Conservation (phyloP, 2,113 vertebrate genomes). For the Rattus rattus region DNA sequence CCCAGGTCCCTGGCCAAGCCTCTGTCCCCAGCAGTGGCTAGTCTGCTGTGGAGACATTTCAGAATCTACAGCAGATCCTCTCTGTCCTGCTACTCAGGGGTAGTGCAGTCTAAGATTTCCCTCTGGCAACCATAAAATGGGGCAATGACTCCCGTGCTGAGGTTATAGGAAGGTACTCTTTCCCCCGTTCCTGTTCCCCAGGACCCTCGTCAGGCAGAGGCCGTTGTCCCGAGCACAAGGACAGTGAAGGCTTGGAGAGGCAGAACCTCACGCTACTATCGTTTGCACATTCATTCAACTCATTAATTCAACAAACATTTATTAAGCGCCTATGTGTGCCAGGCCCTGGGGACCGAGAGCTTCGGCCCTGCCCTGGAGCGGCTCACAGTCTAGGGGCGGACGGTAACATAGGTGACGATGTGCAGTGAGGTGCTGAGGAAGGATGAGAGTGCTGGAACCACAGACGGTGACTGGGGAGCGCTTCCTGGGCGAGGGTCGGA, state of each 20-base stretch:
- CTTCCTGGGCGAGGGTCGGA: background rate
- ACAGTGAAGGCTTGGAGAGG: background rate
- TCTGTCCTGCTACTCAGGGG: background rate
- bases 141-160: no score
- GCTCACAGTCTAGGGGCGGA: slow-evolving; percentile 65
- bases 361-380: slow-evolving; percentile 53
- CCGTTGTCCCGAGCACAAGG: background rate
- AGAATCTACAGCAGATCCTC: background rate
- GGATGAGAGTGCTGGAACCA: slow-evolving; percentile 44
- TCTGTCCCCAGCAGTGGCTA: background rate
- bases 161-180: no score
- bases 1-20: background rate
- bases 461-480: background rate
- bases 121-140: background rate
- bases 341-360: slow-evolving; percentile 54
- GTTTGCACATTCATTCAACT: background rate
- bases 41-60: background rate
- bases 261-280: background rate
- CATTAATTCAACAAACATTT: slow-evolving; percentile 73
- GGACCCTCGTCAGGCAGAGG: background rate
- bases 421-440: background rate
- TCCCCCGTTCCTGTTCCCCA: background rate
- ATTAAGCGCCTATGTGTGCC: slow-evolving; percentile 70
- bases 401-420: slow-evolving; percentile 38
- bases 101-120: background rate